These are phyloP conservation scores for Melanotaenia maccullochi DNA, from an alignment of 2,797 vertebrate genomes.

Conservation along the genomic window DNA sequence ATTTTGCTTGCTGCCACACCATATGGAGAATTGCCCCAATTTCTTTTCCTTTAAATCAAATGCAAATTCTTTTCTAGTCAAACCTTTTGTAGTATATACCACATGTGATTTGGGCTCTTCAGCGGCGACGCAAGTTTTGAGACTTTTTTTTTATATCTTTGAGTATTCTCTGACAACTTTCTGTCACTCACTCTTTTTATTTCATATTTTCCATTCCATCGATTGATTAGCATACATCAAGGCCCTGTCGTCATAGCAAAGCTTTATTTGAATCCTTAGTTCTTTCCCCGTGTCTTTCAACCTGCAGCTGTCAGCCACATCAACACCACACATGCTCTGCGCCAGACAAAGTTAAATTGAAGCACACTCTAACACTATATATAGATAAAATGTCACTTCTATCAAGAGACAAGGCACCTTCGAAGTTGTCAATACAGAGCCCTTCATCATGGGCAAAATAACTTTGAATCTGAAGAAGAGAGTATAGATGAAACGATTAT, in stretches of 20 bases:
- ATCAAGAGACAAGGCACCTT: constrained; percentile 79
- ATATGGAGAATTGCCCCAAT: constrained; percentile 77
- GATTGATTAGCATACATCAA: constrained; percentile 83
- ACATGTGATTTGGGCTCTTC: constrained; percentile 78
- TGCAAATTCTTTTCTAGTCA: constrained; percentile 59
- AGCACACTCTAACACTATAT: constrained; percentile 82
- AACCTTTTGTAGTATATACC: constrained; percentile 71
- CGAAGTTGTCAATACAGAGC: constrained; percentile 77
- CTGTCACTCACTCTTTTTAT: constrained; percentile 68
- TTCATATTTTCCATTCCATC: constrained; percentile 65
- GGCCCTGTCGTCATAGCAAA: constrained; percentile 71
- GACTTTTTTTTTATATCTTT: constrained; percentile 72
- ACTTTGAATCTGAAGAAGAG: constrained; percentile 73
- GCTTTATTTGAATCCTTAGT: constrained; percentile 79
- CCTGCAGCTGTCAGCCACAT: constrained; percentile 83
- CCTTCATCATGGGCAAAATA: constrained; percentile 78
- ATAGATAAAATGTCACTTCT: constrained; percentile 83
- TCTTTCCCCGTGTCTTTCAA: constrained; percentile 78
- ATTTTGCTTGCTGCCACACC: constrained; percentile 58
- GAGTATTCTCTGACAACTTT: constrained; percentile 77
- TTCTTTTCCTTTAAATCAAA: constrained; percentile 74
- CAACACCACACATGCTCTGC: constrained; percentile 68
- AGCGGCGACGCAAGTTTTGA: constrained; percentile 73
- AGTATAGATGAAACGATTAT: constrained; percentile 74
- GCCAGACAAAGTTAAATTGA: constrained; percentile 79